Percentiles rank a stretch among this genome's conserved stretches.
These are phyloP conservation scores for Scaptomyza polygonia DNA, from an alignment of 2,888 invertebrate genomes.

Conservation along the genomic window DNA sequence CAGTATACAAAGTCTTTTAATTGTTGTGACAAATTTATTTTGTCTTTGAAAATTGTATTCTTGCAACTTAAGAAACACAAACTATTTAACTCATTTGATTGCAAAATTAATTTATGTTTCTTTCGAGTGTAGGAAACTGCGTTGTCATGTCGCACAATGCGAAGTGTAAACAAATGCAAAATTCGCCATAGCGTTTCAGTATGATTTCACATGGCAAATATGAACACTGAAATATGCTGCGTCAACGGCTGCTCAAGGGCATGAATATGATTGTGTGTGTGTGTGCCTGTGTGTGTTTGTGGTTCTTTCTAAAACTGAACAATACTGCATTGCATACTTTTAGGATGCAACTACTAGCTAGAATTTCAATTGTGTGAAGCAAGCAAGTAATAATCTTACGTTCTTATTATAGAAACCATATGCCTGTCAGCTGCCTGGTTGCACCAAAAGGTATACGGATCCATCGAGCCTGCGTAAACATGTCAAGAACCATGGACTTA, in stretches of 20 bases:
- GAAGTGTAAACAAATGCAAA: conserved; percentile 56
- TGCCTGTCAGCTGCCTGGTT: conserved; percentile 94
- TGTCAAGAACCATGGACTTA: conserved; percentile 90
- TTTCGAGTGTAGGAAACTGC: conserved; percentile 1
- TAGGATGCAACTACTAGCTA: conserved; percentile 24
- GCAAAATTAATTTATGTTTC: not conserved
- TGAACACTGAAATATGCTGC: conserved; percentile 4
- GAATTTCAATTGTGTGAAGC: conserved; percentile 27
- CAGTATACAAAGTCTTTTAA: no score
- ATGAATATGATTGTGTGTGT: not conserved
- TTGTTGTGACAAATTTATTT: no score
- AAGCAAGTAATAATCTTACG: conserved; percentile 38
- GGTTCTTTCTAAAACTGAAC: not conserved
- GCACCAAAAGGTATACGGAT: conserved; percentile 96
- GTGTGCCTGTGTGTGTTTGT: not conserved
- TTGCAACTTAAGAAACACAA: no score
- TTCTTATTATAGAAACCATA: conserved; percentile 90
- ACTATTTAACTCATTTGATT: no score
- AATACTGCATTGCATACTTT: conserved; percentile 64
- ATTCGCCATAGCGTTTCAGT: conserved; percentile 52
- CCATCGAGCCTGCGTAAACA: conserved; percentile 97
- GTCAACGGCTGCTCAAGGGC: conserved; percentile 5
- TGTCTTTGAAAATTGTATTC: no score
- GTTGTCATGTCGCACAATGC: conserved; percentile 33
- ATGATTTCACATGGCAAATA: conserved; percentile 61